Evolutionary conservation across 2,888 invertebrate species (phyloP).

Genomic region (Monopis laevigella): DNA sequence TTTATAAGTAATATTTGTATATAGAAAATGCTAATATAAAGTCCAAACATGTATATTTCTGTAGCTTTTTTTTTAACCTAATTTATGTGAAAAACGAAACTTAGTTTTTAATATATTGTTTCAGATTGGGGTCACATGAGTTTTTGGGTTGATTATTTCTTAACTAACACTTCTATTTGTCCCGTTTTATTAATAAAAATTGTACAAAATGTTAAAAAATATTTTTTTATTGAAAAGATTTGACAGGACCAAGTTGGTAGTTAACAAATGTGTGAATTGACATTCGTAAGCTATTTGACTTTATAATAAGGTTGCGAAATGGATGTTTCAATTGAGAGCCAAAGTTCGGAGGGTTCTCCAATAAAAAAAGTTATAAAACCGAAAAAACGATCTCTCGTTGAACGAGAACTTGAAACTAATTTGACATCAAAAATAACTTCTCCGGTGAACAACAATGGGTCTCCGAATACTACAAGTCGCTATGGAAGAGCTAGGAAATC

Average conservation of each 20-base stretch:
- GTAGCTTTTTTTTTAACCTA: no score
- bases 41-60: conserved; percentile 24
- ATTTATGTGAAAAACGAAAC: conserved; percentile 40
- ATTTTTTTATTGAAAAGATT: no score
- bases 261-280: neutral
- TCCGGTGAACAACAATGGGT: conserved; percentile 33
- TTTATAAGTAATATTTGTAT: conserved; percentile 28
- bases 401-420: conserved; percentile 52
- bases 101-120: conserved; percentile 63
- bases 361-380: conserved; percentile 26
- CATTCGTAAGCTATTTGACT: neutral
- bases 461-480: conserved; percentile 49
- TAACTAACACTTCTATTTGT: no score
- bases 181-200: no score
- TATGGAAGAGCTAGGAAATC: conserved; percentile 62
- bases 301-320: conserved; percentile 8
- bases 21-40: conserved; percentile 27
- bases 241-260: no score
- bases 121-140: conserved; percentile 25
- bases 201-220: no score
- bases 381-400: conserved; percentile 51
- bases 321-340: conserved; percentile 25
- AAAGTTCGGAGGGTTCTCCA: conserved; percentile 24
- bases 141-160: neutral
- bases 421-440: conserved; percentile 48